Evolutionary conservation across 2,888 invertebrate genomes (phyloP).

Genomic region (Callinectes sapidus): DNA sequence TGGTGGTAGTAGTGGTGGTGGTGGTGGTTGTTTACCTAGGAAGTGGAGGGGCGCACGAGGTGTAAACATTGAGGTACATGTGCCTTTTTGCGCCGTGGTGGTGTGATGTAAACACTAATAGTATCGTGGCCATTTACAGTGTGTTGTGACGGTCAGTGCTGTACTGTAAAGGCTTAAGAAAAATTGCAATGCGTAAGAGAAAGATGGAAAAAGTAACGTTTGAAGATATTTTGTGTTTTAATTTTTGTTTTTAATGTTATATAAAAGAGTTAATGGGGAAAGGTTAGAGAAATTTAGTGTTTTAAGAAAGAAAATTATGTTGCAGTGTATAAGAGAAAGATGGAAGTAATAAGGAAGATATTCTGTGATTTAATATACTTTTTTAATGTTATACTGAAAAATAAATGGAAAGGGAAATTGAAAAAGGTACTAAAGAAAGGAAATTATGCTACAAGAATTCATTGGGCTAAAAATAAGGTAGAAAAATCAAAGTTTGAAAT

Average conservation of each 20-base stretch:
- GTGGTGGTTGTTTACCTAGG: conserved; percentile 12
- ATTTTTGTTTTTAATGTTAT: neutral
- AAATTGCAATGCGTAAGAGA: neutral
- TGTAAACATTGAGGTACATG: neutral
- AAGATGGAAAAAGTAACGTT: neutral
- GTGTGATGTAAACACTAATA: conserved; percentile 21
- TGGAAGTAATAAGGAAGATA: too few relatives aligned
- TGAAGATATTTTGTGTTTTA: neutral
- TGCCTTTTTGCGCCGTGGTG: neutral
- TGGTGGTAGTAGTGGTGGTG: neutral
- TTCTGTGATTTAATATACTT: too few relatives aligned
- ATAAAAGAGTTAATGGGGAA: too few relatives aligned
- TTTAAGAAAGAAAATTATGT: too few relatives aligned
- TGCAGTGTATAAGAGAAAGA: too few relatives aligned
- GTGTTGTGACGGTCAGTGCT: neutral
- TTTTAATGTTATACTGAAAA: too few relatives aligned
- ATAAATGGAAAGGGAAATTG: too few relatives aligned
- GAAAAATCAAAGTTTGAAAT: too few relatives aligned
- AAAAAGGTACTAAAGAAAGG: too few relatives aligned
- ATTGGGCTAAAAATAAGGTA: too few relatives aligned
- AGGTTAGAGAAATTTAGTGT: too few relatives aligned
- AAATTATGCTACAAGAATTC: too few relatives aligned
- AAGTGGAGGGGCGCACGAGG: conserved; percentile 29
- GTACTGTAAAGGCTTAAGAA: neutral
- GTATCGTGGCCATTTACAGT: neutral